A percentile compares a stretch with the other conserved stretches of the same genome.
phyloP scores from a whole-genome alignment of 1,140 invertebrate genomes.

The Nephila pilipes region DNA sequence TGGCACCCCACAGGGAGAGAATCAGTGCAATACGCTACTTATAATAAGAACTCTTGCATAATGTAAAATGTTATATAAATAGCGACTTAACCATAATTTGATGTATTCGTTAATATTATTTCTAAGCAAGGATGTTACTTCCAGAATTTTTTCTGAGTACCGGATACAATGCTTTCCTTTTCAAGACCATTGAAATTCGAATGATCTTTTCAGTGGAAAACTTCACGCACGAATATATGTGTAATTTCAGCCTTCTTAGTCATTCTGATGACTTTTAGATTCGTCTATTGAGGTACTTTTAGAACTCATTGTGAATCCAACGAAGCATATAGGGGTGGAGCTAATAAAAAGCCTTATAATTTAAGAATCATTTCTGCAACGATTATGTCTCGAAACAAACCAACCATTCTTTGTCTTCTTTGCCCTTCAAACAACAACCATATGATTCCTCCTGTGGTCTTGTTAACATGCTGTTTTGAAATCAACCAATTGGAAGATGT shows the following conservation, averaged over 20 bases:
- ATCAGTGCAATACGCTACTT: too few relatives aligned
- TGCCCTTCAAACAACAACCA: neutral
- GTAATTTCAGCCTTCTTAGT: neutral
- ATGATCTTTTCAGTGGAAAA: neutral
- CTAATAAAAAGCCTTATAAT: slow-evolving; percentile 36
- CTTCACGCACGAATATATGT: neutral
- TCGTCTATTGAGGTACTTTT: neutral
- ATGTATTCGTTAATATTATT: too few relatives aligned
- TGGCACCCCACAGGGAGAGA: too few relatives aligned
- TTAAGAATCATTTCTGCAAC: slow-evolving; percentile 4
- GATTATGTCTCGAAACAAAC: neutral
- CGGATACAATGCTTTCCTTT: neutral
- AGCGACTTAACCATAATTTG: too few relatives aligned
- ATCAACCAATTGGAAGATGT: neutral
- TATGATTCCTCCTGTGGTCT: neutral
- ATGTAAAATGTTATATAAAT: too few relatives aligned
- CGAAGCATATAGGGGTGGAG: slow-evolving; percentile 19
- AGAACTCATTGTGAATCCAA: slow-evolving; percentile 11
- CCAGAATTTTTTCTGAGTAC: neutral
- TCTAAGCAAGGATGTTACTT: neutral
- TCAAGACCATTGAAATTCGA: neutral
- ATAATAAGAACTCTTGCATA: too few relatives aligned
- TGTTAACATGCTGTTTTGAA: neutral
- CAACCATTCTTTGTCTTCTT: slow-evolving; percentile 34
- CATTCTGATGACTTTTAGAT: neutral